A percentile compares a stretch with the other conserved stretches of the same genome.
Evolutionary conservation across 2,888 invertebrate species (phyloP).

Genomic region (Apoda limacodes): DNA sequence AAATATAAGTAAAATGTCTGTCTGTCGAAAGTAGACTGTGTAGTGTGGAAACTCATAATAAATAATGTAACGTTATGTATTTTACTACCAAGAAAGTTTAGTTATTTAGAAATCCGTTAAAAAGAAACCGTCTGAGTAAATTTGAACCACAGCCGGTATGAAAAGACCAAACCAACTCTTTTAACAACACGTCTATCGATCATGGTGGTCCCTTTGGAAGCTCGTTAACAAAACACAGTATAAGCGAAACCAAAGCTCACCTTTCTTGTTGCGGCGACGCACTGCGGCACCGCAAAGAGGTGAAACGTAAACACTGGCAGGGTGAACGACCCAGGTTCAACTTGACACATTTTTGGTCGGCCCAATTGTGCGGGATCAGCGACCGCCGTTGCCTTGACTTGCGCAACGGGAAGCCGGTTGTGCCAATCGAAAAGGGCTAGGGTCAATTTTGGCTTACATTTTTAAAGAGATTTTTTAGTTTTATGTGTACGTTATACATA

Average conservation of each 20-base stretch:
- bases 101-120: too few relatives aligned
- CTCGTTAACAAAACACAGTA: slow-evolving; percentile 1
- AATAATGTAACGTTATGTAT: too few relatives aligned
- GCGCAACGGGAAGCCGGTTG: slow-evolving; percentile 54
- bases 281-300: slow-evolving; percentile 35
- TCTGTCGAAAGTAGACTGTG: too few relatives aligned
- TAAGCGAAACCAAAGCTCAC: slow-evolving; percentile 16
- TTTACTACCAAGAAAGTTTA: too few relatives aligned
- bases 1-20: too few relatives aligned
- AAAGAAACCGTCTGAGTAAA: too few relatives aligned
- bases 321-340: slow-evolving; percentile 62
- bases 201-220: not conserved
- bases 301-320: slow-evolving; percentile 42
- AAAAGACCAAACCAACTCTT: slow-evolving; percentile 14
- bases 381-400: slow-evolving; percentile 44
- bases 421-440: slow-evolving; percentile 35
- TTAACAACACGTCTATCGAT: not conserved
- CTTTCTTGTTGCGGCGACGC: slow-evolving; percentile 7
- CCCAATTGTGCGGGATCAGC: slow-evolving; percentile 57
- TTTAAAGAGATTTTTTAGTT: too few relatives aligned
- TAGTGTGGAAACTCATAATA: too few relatives aligned
- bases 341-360: slow-evolving; percentile 67
- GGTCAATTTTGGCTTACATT: too few relatives aligned
- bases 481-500: too few relatives aligned
- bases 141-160: too few relatives aligned